These are phyloP conservation scores for Cordilura impudica DNA, from an alignment of 2,888 invertebrate species.

Conservation along the genomic window DNA sequence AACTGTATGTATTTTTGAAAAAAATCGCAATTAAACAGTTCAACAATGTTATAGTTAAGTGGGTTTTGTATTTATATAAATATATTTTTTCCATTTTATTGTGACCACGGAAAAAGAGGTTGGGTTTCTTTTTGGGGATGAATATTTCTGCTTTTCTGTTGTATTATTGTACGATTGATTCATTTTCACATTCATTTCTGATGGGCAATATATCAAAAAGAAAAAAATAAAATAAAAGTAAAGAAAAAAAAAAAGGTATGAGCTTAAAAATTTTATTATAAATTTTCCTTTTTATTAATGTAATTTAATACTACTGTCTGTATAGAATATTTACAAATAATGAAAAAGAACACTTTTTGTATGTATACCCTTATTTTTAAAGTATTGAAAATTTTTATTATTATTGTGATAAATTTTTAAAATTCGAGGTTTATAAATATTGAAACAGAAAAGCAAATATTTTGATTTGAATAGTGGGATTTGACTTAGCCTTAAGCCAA, in stretches of 20 bases:
- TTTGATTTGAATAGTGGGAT: too few relatives aligned
- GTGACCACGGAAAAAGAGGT: neutral
- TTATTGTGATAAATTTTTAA: too few relatives aligned
- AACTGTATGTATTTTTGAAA: conserved; percentile 1
- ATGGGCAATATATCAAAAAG: conserved; percentile 71
- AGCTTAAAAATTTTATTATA: conserved; percentile 7
- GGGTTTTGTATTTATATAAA: neutral
- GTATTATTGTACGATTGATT: conserved; percentile 73
- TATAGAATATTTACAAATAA: neutral
- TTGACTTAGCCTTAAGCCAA: too few relatives aligned
- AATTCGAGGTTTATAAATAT: too few relatives aligned
- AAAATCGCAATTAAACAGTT: conserved; percentile 8
- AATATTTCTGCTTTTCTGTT: conserved; percentile 34
- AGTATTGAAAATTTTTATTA: too few relatives aligned
- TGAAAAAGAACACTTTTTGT: too few relatives aligned
- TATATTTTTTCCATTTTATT: conserved; percentile 23
- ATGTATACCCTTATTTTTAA: too few relatives aligned
- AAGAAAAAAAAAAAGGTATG: neutral
- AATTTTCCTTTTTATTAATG: conserved; percentile 1
- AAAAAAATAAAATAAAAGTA: neutral
- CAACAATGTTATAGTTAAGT: conserved; percentile 20
- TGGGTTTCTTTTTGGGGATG: neutral
- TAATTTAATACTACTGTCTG: conserved; percentile 21
- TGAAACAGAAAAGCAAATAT: too few relatives aligned
- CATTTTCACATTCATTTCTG: conserved; percentile 76